Percentiles rank a stretch among this genome's conserved stretches.
These are phyloP conservation scores for Notodonta ziczac DNA, from an alignment of 2,888 invertebrate genomes.

Conservation along the genomic window DNA sequence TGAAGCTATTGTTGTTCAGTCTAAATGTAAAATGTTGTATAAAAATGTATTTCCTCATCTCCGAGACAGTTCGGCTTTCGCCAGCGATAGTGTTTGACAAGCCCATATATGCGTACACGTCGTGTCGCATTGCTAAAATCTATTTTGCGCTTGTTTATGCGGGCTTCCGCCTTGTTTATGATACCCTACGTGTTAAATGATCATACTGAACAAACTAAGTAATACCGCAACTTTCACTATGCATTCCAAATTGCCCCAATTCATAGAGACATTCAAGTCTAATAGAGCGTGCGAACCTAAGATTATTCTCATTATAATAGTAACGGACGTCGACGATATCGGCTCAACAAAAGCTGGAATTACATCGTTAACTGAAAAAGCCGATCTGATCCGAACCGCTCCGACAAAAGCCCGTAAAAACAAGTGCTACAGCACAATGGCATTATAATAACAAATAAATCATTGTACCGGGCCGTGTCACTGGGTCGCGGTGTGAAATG, in stretches of 20 bases:
- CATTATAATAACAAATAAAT: constrained; percentile 37
- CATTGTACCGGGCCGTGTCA: constrained; percentile 50
- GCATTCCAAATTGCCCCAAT: background rate
- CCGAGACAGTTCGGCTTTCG: constrained; percentile 25
- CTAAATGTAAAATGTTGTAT: constrained; percentile 6
- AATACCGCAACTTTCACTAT: background rate
- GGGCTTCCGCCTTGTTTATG: constrained; percentile 12
- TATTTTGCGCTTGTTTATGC: constrained; percentile 17
- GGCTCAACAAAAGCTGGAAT: background rate
- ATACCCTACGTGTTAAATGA: background rate
- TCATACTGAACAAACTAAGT: background rate
- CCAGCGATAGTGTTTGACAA: constrained; percentile 20
- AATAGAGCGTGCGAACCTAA: background rate
- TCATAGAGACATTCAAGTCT: background rate
- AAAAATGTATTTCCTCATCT: constrained; percentile 32
- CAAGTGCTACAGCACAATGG: constrained; percentile 19
- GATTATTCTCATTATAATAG: background rate
- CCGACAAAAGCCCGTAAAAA: constrained; percentile 9
- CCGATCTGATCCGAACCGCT: constrained; percentile 2
- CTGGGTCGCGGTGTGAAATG: constrained; percentile 47
- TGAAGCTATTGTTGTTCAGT: too few species aligned
- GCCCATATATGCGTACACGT: constrained; percentile 26
- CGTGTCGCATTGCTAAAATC: constrained; percentile 2
- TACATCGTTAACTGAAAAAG: background rate
- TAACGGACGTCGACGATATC: background rate